These are phyloP conservation scores for Scomber japonicus DNA, from an alignment of 2,113 vertebrate species.

Conservation along the genomic window DNA sequence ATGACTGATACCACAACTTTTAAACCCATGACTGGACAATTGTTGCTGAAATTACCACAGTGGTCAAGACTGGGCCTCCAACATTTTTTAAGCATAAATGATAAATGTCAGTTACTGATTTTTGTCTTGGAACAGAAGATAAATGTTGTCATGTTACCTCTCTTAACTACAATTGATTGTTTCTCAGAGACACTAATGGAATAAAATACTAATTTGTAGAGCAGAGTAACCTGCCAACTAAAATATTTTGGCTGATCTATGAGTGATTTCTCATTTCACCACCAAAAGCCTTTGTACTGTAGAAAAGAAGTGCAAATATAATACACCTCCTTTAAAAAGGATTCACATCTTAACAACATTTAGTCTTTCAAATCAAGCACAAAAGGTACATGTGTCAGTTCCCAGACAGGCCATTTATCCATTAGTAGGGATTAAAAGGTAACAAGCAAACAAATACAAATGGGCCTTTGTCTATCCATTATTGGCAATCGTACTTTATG, in stretches of 20 bases:
- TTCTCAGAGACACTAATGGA: too few species aligned
- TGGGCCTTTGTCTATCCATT: constrained; percentile 40
- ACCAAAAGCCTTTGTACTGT: too few species aligned
- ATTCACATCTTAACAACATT: constrained; percentile 16
- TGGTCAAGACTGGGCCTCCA: background rate
- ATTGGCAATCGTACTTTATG: constrained; percentile 18
- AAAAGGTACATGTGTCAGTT: constrained; percentile 11
- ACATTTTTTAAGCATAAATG: background rate
- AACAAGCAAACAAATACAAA: constrained; percentile 55
- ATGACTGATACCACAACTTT: constrained; percentile 7
- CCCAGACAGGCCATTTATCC: constrained; percentile 40
- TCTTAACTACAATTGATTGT: too few species aligned
- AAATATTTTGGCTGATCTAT: too few species aligned
- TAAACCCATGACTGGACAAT: background rate
- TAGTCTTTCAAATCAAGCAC: background rate
- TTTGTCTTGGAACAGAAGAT: background rate
- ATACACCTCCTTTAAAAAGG: constrained; percentile 15
- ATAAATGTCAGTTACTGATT: background rate
- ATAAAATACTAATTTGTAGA: too few species aligned
- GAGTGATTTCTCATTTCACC: too few species aligned
- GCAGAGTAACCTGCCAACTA: too few species aligned
- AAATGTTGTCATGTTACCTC: too few species aligned
- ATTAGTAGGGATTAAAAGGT: constrained; percentile 41
- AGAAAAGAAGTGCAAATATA: background rate
- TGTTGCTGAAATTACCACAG: background rate